Conservation (phyloP, 35 echinoderm and acorn worm species). For the Lytechinus variegatus region DNA sequence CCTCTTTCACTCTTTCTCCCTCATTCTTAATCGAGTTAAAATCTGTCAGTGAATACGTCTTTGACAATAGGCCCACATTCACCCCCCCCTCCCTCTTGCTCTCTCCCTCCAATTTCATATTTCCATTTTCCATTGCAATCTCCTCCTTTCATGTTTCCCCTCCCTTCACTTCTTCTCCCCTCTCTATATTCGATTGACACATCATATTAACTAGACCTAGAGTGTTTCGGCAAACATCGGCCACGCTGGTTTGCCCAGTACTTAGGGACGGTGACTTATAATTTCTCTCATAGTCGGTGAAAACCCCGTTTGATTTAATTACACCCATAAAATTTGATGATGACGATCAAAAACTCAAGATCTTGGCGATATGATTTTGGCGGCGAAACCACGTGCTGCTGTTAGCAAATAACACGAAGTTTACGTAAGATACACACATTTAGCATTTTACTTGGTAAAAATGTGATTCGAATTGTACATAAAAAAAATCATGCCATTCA, state of each 20-base stretch:
- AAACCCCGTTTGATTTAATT: constrained; percentile 3
- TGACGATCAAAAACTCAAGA: background rate
- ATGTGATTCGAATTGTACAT: no score
- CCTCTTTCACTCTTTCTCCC: background rate
- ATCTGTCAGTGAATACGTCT: no score
- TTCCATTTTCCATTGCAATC: background rate
- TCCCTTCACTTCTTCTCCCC: background rate
- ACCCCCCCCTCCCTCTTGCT: background rate
- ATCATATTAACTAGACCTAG: background rate
- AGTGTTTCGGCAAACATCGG: background rate
- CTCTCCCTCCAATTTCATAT: background rate
- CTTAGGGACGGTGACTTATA: background rate
- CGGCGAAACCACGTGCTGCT: background rate
- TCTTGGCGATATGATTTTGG: background rate
- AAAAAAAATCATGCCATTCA: no score
- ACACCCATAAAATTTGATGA: constrained; percentile 19
- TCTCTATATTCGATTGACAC: background rate
- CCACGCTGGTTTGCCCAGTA: background rate
- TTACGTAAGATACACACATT: background rate
- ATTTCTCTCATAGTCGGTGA: background rate
- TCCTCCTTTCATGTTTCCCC: background rate
- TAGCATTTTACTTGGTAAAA: background rate
- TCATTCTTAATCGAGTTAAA: background rate
- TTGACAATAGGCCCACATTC: no score
- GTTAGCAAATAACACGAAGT: background rate